Evolutionary conservation across 2,888 invertebrate genomes (phyloP).

Genomic region (Lymantria dispar): DNA sequence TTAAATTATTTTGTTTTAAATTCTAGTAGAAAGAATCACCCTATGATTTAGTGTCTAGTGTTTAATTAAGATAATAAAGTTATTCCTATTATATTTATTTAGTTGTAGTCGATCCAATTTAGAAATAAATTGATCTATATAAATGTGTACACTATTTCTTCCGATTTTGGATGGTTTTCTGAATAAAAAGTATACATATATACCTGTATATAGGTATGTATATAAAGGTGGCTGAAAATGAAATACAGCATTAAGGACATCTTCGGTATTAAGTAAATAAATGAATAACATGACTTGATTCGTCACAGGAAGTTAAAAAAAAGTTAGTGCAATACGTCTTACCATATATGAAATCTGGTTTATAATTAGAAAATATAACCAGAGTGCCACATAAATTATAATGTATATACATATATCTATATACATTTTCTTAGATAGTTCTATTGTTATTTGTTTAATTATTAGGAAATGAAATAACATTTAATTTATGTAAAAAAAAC

Average conservation of each 20-base stretch:
- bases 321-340: not conserved
- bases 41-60: conserved; percentile 24
- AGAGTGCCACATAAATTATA: conserved; percentile 65
- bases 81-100: conserved; percentile 31
- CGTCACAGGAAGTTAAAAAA: not conserved
- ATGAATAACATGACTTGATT: not conserved
- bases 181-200: conserved; percentile 11
- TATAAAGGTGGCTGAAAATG: not conserved
- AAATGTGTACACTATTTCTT: conserved; percentile 31
- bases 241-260: not conserved
- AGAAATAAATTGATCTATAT: conserved; percentile 21
- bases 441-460: conserved; percentile 65
- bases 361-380: conserved; percentile 48
- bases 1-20: conserved; percentile 38
- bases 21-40: conserved; percentile 21
- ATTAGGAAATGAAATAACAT: conserved; percentile 54
- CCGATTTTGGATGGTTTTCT: conserved; percentile 19
- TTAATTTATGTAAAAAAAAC: conserved; percentile 61
- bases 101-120: conserved; percentile 24
- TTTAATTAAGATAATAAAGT: conserved; percentile 21
- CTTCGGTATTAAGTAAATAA: too few relatives aligned
- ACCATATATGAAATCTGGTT: conserved; percentile 9
- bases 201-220: conserved; percentile 15
- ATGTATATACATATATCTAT: conserved; percentile 50
- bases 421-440: conserved; percentile 69